Base-by-base conservation (phyloP, 1,140 invertebrate genomes). In the Micrasema minimum region DNA sequence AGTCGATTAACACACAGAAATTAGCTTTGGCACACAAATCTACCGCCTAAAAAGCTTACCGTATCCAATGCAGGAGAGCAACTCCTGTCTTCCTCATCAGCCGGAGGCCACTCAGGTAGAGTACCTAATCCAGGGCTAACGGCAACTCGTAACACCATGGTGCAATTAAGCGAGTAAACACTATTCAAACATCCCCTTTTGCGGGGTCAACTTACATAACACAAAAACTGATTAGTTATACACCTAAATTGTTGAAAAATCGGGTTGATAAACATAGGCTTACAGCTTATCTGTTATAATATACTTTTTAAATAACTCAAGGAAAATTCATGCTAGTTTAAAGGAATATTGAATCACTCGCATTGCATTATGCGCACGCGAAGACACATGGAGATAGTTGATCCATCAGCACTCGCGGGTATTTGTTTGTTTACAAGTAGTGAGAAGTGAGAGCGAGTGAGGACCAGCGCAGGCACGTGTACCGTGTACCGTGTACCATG, bases 81-180 rank as follows among this genome's bases (percentile, higher is more conserved):
- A 11, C 22, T 66, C 37, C 51, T 65, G 43, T 20, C 53, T 35
- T 69, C 62, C 14, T 73, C 72, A 20, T 66, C 66, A 35, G 51
- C 43, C 4, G 66, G 11, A 2, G 65, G 64, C 65, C 65, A 72
- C 57, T 72, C 71, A 46, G 55, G 26, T 38, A 73, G 43, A 10
- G 72, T 59, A 14, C 65, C 72, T 50, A 73, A 41, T 9, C 48
- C 38, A 18, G 72, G 72, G 31, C 59, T 69, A 12, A 66, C 67
- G 22, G 72, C 67, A 22, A 73, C 46, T 51, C 72, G 65, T 16
- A 73, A 61, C 23, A 73, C 72, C 72, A 73, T 73, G 38, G 22
- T 50, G 12, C 55, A 35, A 41, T 38, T 53, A 16, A 23, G 23
- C 51, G 23, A 35, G 26, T n/a, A 22, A 22, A 26, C 46, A 26